Percentiles rank a stretch among this genome's conserved stretches.
These are phyloP conservation scores for Ctenopoma multispine DNA, from an alignment of 2,797 vertebrate species.

Conservation along the genomic window DNA sequence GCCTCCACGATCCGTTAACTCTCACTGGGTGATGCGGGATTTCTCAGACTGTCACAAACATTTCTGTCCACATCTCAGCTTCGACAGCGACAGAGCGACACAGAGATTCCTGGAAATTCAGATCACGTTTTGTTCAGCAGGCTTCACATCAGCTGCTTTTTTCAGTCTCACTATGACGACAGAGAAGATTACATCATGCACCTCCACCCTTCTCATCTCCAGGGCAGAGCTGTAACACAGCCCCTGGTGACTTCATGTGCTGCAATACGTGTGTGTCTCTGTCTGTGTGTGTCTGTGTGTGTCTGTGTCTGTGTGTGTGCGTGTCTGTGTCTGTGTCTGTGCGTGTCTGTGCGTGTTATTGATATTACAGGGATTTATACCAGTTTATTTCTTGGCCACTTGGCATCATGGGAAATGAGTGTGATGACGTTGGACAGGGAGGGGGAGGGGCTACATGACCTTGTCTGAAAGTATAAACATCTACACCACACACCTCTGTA, in stretches of 20 bases:
- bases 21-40: no score
- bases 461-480: constrained; percentile 21
- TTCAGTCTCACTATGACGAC: constrained; percentile 41
- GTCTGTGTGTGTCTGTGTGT: no score
- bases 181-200: constrained; percentile 55
- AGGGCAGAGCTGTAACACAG: constrained; percentile 44
- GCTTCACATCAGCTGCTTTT: constrained; percentile 1
- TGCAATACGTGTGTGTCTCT: constrained; percentile 19
- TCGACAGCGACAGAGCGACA: no score
- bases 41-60: no score
- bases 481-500: not conserved
- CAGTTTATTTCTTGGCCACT: constrained; percentile 49
- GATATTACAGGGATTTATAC: constrained; percentile 71
- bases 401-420: constrained; percentile 60
- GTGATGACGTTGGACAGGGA: constrained; percentile 19
- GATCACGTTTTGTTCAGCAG: not conserved
- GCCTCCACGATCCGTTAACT: no score
- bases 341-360: constrained; percentile 14
- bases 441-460: constrained; percentile 35
- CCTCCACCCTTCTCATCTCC: constrained; percentile 45
- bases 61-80: not conserved
- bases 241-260: constrained; percentile 48
- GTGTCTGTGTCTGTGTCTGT: constrained; percentile 1
- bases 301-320: not conserved
- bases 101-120: constrained; percentile 33